Percentiles rank a stretch among this genome's conserved stretches.
phyloP scores from a whole-genome alignment of 2,113 vertebrate genomes.

The Ochotona curzoniae region DNA sequence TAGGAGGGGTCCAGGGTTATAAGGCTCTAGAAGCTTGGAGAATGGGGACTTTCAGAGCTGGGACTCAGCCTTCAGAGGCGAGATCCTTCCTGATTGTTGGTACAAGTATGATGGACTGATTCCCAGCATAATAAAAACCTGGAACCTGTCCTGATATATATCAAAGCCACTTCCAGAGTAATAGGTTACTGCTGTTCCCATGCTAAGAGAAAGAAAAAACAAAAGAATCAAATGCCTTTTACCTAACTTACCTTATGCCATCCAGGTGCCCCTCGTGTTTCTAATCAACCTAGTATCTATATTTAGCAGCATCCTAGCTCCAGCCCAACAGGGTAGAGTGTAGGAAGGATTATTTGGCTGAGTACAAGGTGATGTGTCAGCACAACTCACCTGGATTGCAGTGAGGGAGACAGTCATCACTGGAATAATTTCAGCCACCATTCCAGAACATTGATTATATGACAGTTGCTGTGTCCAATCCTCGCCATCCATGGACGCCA shows the following conservation, averaged over 20 bases:
- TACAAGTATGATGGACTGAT: not conserved
- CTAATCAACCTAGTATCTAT: not conserved
- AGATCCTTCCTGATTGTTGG: fast-evolving
- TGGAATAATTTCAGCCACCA: not conserved
- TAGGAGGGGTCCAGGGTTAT: fast-evolving
- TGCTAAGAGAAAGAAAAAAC: not conserved
- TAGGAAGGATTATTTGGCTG: not conserved
- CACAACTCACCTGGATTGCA: not conserved
- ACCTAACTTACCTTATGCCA: not conserved
- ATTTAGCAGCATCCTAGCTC: not conserved
- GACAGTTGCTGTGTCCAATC: not conserved
- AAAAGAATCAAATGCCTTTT: not conserved
- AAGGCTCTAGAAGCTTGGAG: not conserved
- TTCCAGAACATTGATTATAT: not conserved
- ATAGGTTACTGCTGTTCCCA: not conserved
- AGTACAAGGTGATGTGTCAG: not conserved
- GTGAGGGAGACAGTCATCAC: not conserved
- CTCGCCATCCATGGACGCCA: not conserved
- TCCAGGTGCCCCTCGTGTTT: not conserved
- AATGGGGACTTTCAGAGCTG: not conserved
- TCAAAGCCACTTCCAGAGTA: not conserved
- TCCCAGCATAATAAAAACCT: not conserved
- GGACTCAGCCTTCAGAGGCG: not conserved
- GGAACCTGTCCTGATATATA: not conserved
- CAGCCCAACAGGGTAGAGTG: not conserved